Evolutionary conservation across 2,797 vertebrate genomes (phyloP).

Genomic region (Adrianichthys oophorus): DNA sequence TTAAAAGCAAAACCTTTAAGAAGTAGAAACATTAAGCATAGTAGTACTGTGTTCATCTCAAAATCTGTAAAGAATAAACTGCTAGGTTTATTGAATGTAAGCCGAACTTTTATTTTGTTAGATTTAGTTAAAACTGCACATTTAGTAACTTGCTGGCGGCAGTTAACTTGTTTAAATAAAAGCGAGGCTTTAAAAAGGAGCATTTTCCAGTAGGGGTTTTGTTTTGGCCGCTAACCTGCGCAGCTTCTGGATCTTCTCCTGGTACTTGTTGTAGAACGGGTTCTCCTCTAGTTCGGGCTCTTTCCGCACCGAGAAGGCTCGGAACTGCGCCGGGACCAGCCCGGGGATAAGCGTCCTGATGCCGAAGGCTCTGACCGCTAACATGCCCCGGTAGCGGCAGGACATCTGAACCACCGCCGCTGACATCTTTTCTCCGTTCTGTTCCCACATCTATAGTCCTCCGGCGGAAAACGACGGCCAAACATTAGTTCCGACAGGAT

Average conservation of each 20-base stretch:
- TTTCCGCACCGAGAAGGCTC: conserved; percentile 81
- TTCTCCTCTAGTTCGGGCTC: conserved; percentile 82
- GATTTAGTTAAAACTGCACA: no score
- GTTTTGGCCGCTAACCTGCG: conserved; percentile 79
- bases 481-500: conserved; percentile 28
- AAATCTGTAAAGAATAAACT: no score
- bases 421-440: conserved; percentile 75
- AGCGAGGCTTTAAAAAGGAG: no score
- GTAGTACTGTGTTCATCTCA: no score
- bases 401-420: conserved; percentile 82
- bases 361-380: conserved; percentile 80
- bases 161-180: no score
- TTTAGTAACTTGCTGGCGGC: no score
- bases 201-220: no score
- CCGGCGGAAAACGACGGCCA: conserved; percentile 7
- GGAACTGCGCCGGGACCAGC: conserved; percentile 72
- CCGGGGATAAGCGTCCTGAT: conserved; percentile 73
- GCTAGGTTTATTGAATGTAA: no score
- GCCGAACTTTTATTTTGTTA: no score
- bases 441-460: conserved; percentile 59
- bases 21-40: no score
- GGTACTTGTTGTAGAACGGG: conserved; percentile 87
- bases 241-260: conserved; percentile 87
- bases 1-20: no score
- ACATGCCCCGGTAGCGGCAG: conserved; percentile 79